Percentiles rank a stretch among this genome's conserved stretches.
Conservation (phyloP, 1,140 invertebrate species). For the Drosophila arawakana region DNA sequence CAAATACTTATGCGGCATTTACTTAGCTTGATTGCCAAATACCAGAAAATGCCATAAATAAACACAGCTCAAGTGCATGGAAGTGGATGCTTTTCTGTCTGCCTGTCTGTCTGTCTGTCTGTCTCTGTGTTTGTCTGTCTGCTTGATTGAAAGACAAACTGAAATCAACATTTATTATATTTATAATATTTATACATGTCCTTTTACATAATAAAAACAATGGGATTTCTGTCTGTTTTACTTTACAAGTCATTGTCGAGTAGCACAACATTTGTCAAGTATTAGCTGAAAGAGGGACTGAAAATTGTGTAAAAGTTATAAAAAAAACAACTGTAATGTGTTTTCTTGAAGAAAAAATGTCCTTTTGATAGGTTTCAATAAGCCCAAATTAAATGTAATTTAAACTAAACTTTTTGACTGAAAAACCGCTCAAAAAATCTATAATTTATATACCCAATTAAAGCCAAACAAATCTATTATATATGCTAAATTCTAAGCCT, state of each 20-base stretch:
- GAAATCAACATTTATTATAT: conserved; percentile 20
- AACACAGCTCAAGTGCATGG: neutral
- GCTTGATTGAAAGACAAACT: conserved; percentile 10
- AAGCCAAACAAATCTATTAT: too few relatives aligned
- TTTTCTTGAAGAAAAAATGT: too few relatives aligned
- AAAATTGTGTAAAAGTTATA: too few relatives aligned
- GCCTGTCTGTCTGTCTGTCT: neutral
- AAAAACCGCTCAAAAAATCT: too few relatives aligned
- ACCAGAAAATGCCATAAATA: conserved; percentile 12
- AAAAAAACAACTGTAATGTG: too few relatives aligned
- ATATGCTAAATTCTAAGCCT: too few relatives aligned
- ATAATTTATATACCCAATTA: too few relatives aligned
- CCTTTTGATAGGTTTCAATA: too few relatives aligned
- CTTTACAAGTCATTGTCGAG: neutral
- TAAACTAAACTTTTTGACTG: too few relatives aligned
- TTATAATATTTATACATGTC: conserved; percentile 11
- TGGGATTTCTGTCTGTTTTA: neutral
- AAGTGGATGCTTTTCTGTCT: neutral
- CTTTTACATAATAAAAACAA: conserved; percentile 3
- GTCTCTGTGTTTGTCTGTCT: conserved; percentile 2
- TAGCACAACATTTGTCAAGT: neutral
- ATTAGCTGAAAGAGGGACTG: neutral
- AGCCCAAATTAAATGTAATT: too few relatives aligned
- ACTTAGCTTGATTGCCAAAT: conserved; percentile 19
- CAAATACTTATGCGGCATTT: conserved; percentile 15